Percentiles rank a stretch among this genome's conserved stretches.
These are phyloP conservation scores for Oenanthe melanoleuca DNA, from an alignment of 2,113 vertebrate genomes.

Conservation along the genomic window DNA sequence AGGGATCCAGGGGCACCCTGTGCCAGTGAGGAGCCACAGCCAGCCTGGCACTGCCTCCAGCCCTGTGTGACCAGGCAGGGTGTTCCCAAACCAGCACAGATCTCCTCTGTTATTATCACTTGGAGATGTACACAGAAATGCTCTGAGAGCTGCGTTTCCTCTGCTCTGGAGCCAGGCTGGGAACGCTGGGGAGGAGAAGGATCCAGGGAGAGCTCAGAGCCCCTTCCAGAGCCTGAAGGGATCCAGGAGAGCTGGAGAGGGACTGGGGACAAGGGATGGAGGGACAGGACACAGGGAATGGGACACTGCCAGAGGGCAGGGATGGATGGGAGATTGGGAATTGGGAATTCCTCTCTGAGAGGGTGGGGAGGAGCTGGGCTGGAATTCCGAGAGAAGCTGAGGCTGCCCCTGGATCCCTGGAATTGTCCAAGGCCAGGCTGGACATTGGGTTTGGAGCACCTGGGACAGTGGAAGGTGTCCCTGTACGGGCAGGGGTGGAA, in stretches of 20 bases:
- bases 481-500: not conserved
- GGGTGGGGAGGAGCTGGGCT: too few species aligned
- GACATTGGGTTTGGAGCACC: rapidly evolving
- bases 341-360: not conserved
- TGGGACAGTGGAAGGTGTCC: rapidly evolving
- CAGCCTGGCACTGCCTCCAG: not conserved
- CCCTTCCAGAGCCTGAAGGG: not conserved
- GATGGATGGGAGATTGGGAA: not conserved
- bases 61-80: rapidly evolving
- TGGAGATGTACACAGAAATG: rapidly evolving
- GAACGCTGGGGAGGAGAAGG: not conserved
- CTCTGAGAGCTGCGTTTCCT: not conserved
- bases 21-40: not conserved
- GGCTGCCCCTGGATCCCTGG: not conserved
- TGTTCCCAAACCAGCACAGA: not conserved
- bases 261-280: not conserved
- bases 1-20: not conserved
- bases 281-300: not conserved
- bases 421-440: rapidly evolving
- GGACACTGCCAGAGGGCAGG: not conserved
- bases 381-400: not conserved
- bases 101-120: not conserved
- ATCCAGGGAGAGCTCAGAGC: not conserved
- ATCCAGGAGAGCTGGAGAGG: not conserved
- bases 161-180: not conserved